Conservation (phyloP, 2,113 vertebrate species). For the Apus apus region DNA sequence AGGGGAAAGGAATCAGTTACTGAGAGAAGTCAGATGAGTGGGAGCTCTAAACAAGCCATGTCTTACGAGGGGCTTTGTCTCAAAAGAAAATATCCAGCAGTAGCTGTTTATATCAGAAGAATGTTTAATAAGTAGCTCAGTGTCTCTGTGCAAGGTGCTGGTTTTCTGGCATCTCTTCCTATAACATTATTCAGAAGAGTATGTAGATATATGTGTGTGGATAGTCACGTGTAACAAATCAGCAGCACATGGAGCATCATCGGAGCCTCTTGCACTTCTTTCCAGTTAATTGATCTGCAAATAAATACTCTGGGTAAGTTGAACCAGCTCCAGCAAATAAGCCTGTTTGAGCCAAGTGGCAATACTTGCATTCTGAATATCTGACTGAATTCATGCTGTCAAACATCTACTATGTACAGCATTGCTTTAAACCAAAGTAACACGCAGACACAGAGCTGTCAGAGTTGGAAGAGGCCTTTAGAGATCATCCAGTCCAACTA, state of each 20-base stretch:
- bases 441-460: background rate
- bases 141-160: background rate
- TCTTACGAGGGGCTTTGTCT: background rate
- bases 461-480: too few species aligned
- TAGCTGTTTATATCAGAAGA: background rate
- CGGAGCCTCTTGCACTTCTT: background rate
- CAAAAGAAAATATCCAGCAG: background rate
- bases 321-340: background rate
- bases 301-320: background rate
- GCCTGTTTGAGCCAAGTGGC: background rate
- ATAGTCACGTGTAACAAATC: background rate
- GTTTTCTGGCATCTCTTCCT: background rate
- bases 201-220: background rate
- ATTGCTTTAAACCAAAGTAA: slow-evolving; percentile 1
- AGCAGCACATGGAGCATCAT: background rate
- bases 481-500: too few species aligned
- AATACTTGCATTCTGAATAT: slow-evolving; percentile 3
- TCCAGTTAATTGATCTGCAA: background rate
- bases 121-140: background rate
- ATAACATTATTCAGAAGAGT: background rate
- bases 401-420: background rate
- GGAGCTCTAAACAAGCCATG: background rate
- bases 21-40: background rate
- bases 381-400: background rate
- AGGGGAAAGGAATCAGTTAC: background rate